phyloP scores from a whole-genome alignment of 2,797 vertebrate genomes.

The Malacoraja senta region DNA sequence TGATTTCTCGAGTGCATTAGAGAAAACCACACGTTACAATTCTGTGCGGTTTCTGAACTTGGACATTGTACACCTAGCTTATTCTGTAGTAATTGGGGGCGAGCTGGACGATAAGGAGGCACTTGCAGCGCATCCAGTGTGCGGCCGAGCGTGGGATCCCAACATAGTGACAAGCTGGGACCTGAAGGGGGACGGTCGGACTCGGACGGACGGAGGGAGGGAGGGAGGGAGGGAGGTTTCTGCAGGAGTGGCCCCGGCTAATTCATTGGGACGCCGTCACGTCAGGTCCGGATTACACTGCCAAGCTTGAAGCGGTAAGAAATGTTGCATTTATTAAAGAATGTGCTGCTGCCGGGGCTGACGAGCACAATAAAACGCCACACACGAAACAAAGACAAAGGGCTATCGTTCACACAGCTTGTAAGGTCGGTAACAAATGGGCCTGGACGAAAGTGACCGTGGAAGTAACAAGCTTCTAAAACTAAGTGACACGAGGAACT shows the following conservation, averaged over 20 bases:
- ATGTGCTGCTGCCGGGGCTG: not conserved
- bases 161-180: not conserved
- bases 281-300: not conserved
- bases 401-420: not conserved
- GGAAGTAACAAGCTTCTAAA: not conserved
- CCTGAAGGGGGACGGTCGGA: not conserved
- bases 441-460: not conserved
- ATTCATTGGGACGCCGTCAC: not conserved
- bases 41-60: too few species aligned
- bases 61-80: not conserved
- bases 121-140: not conserved
- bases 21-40: not conserved
- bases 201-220: too few species aligned
- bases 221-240: not conserved
- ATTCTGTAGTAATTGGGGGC: not conserved
- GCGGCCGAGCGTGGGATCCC: not conserved
- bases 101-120: too few species aligned
- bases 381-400: not conserved
- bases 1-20: not conserved
- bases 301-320: not conserved
- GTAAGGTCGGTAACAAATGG: not conserved
- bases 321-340: not conserved
- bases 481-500: too few species aligned
- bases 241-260: not conserved
- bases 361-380: not conserved